Conservation (phyloP, 1,140 invertebrate species). For the Scaptomyza montana region DNA sequence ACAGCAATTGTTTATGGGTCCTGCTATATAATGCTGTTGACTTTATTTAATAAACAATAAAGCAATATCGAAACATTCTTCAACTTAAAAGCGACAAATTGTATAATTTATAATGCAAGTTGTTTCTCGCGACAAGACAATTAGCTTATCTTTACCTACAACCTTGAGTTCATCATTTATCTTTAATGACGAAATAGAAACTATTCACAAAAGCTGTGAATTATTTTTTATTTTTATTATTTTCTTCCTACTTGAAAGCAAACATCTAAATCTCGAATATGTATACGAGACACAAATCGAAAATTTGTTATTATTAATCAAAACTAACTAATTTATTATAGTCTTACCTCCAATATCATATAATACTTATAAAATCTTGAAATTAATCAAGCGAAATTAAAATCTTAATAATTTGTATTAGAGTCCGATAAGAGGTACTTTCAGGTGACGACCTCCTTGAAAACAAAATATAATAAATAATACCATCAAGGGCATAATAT, state of each 20-base stretch:
- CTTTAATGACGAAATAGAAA: slow-evolving; percentile 8
- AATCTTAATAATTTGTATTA: too few relatives aligned
- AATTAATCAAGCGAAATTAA: too few relatives aligned
- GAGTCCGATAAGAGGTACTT: too few relatives aligned
- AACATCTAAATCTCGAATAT: too few relatives aligned
- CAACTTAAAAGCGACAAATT: slow-evolving; percentile 22
- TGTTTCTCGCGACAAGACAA: slow-evolving; percentile 11
- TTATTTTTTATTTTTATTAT: not conserved
- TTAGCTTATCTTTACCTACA: slow-evolving; percentile 16
- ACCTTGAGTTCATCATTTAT: slow-evolving; percentile 7
- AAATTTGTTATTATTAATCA: too few relatives aligned
- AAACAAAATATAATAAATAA: too few relatives aligned
- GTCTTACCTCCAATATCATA: too few relatives aligned
- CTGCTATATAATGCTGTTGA: slow-evolving; percentile 25
- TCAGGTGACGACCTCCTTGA: too few relatives aligned
- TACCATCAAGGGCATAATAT: too few relatives aligned
- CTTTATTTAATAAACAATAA: slow-evolving; percentile 39
- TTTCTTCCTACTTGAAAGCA: not conserved
- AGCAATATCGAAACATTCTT: slow-evolving; percentile 49
- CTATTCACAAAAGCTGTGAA: not conserved
- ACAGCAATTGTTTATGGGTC: slow-evolving; percentile 49
- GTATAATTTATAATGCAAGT: slow-evolving; percentile 26
- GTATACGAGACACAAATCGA: too few relatives aligned
- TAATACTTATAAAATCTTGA: too few relatives aligned
- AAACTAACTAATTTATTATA: too few relatives aligned